A percentile compares a stretch with the other conserved stretches of the same genome.
Conservation (phyloP, 2,113 vertebrate genomes). For the Smithornis capensis region DNA sequence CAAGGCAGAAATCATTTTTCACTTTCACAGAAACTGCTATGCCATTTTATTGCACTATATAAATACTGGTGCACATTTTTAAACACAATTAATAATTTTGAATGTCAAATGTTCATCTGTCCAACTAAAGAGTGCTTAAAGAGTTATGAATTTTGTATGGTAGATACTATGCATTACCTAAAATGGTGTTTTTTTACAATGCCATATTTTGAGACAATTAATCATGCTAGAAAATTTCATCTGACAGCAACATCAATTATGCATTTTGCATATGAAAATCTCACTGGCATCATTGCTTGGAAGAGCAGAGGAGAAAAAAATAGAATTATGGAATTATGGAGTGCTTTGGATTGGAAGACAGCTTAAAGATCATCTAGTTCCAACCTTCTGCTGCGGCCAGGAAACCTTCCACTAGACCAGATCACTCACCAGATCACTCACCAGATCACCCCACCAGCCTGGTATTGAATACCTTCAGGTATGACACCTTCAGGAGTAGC, state of each 20-base stretch:
- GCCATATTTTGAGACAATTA: not conserved
- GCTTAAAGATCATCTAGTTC: not conserved
- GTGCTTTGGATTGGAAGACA: not conserved
- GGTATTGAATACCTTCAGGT: not conserved
- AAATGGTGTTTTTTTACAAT: conserved; percentile 4
- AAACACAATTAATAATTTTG: not conserved
- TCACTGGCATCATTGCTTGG: not conserved
- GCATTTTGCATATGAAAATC: not conserved
- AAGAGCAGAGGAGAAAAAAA: not conserved
- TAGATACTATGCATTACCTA: not conserved
- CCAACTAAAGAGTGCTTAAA: not conserved
- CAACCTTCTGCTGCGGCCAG: not conserved
- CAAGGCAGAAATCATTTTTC: conserved; percentile 5
- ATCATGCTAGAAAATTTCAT: not conserved
- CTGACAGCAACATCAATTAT: not conserved
- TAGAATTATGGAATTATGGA: not conserved
- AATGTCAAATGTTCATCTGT: not conserved
- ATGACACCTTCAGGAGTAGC: not conserved
- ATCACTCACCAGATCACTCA: too few species aligned
- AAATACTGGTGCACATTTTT: not conserved
- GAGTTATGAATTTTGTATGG: not conserved
- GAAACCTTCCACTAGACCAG: not conserved
- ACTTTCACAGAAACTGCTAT: not conserved
- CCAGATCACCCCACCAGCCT: not conserved
- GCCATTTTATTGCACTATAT: not conserved